Percentiles rank a stretch among this genome's conserved stretches.
These are phyloP conservation scores for Rhyacophila brunnea DNA, from an alignment of 1,140 invertebrate species.

Conservation along the genomic window DNA sequence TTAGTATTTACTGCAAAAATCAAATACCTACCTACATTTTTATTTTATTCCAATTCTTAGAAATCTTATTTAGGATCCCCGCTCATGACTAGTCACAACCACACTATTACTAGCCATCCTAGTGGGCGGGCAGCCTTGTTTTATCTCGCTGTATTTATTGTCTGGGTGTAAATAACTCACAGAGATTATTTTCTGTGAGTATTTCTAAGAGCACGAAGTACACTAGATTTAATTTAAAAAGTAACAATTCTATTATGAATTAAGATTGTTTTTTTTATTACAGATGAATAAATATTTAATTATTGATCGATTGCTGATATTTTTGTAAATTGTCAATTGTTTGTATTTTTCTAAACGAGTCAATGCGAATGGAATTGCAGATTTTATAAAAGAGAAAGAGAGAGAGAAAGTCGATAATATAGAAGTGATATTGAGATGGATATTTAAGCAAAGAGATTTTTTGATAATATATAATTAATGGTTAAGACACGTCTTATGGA, in stretches of 20 bases:
- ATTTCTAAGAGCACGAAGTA: constrained; percentile 20
- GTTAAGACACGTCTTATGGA: not conserved
- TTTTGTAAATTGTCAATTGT: constrained; percentile 21
- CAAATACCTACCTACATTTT: too few species aligned
- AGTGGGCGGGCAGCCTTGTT: too few species aligned
- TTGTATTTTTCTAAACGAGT: constrained; percentile 22
- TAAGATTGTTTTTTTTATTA: constrained; percentile 8
- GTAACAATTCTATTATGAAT: too few species aligned
- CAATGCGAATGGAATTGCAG: constrained; percentile 31
- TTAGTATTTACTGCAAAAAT: too few species aligned
- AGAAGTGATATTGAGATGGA: constrained; percentile 4
- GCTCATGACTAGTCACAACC: too few species aligned
- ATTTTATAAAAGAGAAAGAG: constrained; percentile 11
- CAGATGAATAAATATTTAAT: constrained; percentile 5
- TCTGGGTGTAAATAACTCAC: not conserved
- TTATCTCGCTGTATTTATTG: too few species aligned
- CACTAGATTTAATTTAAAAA: constrained; percentile 23
- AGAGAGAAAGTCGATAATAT: too few species aligned
- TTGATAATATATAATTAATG: not conserved
- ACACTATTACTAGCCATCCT: too few species aligned
- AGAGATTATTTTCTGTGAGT: not conserved
- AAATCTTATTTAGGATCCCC: too few species aligned
- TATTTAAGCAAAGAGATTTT: constrained; percentile 13
- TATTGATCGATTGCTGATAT: constrained; percentile 22
- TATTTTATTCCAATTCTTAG: too few species aligned